Evolutionary conservation across 2,797 vertebrate genomes (phyloP), one percentile per base, ranked within the genome.

Genomic region (Emys orbicularis): DNA sequence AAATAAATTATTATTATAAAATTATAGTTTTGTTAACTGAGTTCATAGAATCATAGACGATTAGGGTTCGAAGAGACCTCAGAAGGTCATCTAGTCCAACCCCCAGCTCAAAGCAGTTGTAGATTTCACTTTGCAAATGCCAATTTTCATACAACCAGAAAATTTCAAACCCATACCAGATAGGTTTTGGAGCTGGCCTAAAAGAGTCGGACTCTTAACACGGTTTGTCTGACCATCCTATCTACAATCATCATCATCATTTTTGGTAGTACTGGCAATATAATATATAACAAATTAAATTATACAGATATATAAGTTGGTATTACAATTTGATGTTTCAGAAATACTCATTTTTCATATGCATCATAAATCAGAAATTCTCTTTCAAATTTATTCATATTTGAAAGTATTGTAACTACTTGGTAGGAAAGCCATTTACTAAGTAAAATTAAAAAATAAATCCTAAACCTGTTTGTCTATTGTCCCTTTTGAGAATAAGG

Each of bases 221-320:
- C 5, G 8, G 23, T 41, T 5, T 16, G 44, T 54, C 47, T 72
- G n/a, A 21, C 19, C 65, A 72, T 23, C 19, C n/a, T 41, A 72
- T 72, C 65, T 72, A 41, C 10, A 34, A 34, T 61, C 59, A 61
- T 34, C 15, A 19, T n/a, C n/a, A 37, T 41, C 19, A 37, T 86
- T 44, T 81, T 57, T 13, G 50, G 41, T 27, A 21, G 44, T 65
- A 31, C 7, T 88, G 44, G 23, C 27, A 77, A 31, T 29, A 53
- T 50, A 21, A 3, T n/a, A n/a, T 25, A 86, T 47, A 49, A 23
- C 12, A 80, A 82, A 4, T 47, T 54, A 54, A 65, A 59, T 79
- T 0, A 80, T 34, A 61, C 6, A 59, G 41, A 2, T 0, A 47
- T 44, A 34, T 15, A 59, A 68, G 5, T n/a, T 84, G 81, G 5